These are phyloP conservation scores for Calameuta idolon DNA, from an alignment of 2,888 invertebrate species.

Conservation along the genomic window DNA sequence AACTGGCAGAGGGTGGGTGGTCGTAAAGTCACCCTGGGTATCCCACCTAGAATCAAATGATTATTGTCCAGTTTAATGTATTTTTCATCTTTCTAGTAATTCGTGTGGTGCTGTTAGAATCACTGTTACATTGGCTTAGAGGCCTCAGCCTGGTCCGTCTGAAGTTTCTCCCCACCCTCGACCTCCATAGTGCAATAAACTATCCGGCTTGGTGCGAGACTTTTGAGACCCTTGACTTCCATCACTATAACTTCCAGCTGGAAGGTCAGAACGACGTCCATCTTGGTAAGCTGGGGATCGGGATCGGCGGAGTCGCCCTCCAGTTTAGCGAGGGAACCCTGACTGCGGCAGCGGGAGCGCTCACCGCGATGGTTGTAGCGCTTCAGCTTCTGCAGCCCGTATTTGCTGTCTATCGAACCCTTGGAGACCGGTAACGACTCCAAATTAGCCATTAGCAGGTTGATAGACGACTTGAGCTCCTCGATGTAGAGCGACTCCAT, in stretches of 20 bases:
- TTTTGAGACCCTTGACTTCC: conserved; percentile 98
- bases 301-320: conserved; percentile 96
- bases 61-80: conserved; percentile 1
- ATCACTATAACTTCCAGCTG: conserved; percentile 98
- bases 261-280: conserved; percentile 97
- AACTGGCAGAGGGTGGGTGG: conserved; percentile 95
- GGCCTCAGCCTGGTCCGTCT: conserved; percentile 99
- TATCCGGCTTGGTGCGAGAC: conserved; percentile 95
- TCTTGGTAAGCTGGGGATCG: conserved; percentile 95
- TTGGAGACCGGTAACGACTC: conserved; percentile 99
- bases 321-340: conserved; percentile 91
- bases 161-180: conserved; percentile 97
- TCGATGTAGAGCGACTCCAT: conserved; percentile 99
- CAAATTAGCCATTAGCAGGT: conserved; percentile 97
- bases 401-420: conserved; percentile 97
- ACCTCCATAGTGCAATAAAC: conserved; percentile 99
- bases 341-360: conserved; percentile 74
- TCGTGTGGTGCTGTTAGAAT: background rate
- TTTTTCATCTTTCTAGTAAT: background rate
- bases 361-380: conserved; percentile 87
- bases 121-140: conserved; percentile 91
- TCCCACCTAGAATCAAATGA: conserved; percentile 84
- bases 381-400: conserved; percentile 97
- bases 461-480: conserved; percentile 97
- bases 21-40: conserved; percentile 99